phyloP scores from a whole-genome alignment of 2,113 vertebrate genomes.

The Phyllopteryx taeniolatus region DNA sequence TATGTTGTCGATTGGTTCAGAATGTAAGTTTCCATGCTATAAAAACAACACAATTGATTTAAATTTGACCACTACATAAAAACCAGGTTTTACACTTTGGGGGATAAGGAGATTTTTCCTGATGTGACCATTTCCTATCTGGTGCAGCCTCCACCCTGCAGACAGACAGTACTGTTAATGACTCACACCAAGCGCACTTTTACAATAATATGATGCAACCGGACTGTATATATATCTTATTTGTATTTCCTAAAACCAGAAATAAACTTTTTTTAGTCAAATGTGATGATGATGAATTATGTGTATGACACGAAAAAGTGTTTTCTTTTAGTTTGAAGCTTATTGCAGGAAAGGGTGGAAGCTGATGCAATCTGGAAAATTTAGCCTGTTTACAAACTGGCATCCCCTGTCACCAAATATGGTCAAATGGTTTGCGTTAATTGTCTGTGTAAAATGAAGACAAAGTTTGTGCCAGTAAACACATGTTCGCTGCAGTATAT shows the following conservation, averaged over 20 bases:
- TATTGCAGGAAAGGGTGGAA: conserved; percentile 56
- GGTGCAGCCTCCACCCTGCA: not conserved
- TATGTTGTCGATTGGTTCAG: not conserved
- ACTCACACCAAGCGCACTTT: not conserved
- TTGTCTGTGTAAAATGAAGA: conserved; percentile 29
- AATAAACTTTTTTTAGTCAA: not conserved
- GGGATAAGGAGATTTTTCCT: not conserved
- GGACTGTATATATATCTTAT: not conserved
- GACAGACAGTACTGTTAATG: not conserved
- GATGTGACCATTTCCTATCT: no score
- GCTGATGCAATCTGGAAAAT: conserved; percentile 43
- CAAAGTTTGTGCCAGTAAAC: conserved; percentile 20
- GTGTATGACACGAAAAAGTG: conserved; percentile 9
- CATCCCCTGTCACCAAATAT: conserved; percentile 51
- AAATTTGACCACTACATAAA: not conserved
- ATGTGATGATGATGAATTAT: not conserved
- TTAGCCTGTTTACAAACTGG: conserved; percentile 56
- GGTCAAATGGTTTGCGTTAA: conserved; percentile 44
- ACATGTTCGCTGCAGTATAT: conserved; percentile 12
- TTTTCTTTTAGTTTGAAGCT: conserved; percentile 15
- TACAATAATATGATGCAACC: not conserved
- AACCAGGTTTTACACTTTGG: not conserved
- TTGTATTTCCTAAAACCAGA: not conserved
- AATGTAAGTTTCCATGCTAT: not conserved
- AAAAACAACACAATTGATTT: not conserved